A percentile compares a stretch with the other conserved stretches of the same genome.
Conservation (phyloP, 2,797 vertebrate genomes). For the Sternarchorhynchus goeldii region DNA sequence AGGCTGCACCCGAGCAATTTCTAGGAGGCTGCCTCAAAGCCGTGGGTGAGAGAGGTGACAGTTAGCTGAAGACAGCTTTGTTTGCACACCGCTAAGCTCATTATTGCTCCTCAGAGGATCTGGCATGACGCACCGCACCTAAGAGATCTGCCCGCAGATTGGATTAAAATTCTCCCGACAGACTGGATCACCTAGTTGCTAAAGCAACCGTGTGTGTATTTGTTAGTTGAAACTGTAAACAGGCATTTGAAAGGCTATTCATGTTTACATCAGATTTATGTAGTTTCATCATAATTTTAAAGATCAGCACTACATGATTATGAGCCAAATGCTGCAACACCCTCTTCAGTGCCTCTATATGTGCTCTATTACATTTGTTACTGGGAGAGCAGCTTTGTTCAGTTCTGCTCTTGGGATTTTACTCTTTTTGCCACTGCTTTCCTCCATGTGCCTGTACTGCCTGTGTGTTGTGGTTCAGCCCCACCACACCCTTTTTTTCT, state of each 20-base stretch:
- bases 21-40: slow-evolving; percentile 10
- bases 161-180: slow-evolving; percentile 3
- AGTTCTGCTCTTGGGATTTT: no score
- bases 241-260: neutral
- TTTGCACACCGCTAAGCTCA: slow-evolving; percentile 29
- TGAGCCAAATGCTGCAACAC: neutral
- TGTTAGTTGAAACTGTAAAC: neutral
- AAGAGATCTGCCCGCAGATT: slow-evolving; percentile 3
- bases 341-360: no score
- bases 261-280: neutral
- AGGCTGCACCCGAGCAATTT: slow-evolving; percentile 22
- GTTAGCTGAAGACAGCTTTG: slow-evolving; percentile 36
- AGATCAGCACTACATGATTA: neutral
- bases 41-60: neutral
- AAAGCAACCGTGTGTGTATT: neutral
- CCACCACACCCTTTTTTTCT: no score
- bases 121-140: slow-evolving; percentile 17
- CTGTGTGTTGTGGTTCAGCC: no score
- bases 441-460: no score
- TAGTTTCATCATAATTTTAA: neutral
- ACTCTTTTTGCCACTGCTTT: no score
- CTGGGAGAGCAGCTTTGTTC: no score
- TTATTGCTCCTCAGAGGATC: slow-evolving; percentile 28
- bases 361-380: no score
- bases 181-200: slow-evolving; percentile 8